These are phyloP conservation scores for Corydoras maculifer DNA, from an alignment of 2,113 vertebrate species.

Conservation along the genomic window DNA sequence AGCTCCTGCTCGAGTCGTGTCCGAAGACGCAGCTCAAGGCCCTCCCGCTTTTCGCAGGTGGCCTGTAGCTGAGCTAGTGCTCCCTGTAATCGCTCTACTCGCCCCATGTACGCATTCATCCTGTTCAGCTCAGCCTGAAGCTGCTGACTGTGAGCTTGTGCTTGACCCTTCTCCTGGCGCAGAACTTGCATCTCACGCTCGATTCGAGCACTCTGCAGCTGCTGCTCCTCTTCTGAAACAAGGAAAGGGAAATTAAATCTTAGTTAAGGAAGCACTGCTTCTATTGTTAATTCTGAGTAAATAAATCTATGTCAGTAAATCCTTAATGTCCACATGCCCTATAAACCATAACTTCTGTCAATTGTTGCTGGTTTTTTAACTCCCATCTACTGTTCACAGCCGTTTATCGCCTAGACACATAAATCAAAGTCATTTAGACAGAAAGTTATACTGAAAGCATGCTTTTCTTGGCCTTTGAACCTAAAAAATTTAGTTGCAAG, in stretches of 20 bases:
- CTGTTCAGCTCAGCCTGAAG: constrained; percentile 82
- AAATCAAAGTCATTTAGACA: too few species aligned
- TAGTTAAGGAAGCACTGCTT: too few species aligned
- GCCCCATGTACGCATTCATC: constrained; percentile 88
- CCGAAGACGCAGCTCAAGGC: constrained; percentile 81
- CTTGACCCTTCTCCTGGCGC: constrained; percentile 72
- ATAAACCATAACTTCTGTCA: too few species aligned
- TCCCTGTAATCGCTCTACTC: constrained; percentile 88
- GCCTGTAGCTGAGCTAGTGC: constrained; percentile 88
- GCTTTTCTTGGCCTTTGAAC: constrained; percentile 22
- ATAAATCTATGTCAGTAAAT: too few species aligned
- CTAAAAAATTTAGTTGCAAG: constrained; percentile 46
- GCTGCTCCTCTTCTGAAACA: constrained; percentile 78
- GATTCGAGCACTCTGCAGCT: constrained; percentile 78
- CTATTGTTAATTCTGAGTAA: too few species aligned
- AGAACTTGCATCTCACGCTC: constrained; percentile 77
- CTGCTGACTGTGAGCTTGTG: constrained; percentile 74
- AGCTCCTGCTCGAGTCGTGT: constrained; percentile 91
- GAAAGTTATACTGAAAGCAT: neutral
- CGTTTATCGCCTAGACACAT: too few species aligned
- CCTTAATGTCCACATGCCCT: too few species aligned
- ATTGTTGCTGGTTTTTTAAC: too few species aligned
- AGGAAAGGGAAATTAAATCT: neutral
- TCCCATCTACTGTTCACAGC: too few species aligned
- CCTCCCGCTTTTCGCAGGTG: constrained; percentile 89